These are phyloP conservation scores for Glyptemys insculpta DNA, from an alignment of 2,797 vertebrate species.

Conservation along the genomic window DNA sequence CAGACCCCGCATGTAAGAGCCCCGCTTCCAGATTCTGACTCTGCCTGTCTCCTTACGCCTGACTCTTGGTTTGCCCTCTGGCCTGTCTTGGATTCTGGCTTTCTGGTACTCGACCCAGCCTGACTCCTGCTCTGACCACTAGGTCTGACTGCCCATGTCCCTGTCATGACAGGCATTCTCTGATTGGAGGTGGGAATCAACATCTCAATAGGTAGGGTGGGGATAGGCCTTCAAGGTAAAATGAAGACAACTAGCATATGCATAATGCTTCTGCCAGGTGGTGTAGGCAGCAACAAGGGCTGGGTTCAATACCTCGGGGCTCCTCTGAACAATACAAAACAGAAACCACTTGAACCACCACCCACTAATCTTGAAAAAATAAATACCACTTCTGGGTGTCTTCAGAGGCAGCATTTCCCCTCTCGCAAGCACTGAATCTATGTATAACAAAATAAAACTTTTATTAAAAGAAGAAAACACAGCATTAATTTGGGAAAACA, in stretches of 20 bases:
- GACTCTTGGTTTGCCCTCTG: background rate
- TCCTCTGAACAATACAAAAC: background rate
- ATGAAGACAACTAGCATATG: background rate
- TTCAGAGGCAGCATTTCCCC: background rate
- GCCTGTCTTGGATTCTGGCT: background rate
- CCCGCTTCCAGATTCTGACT: background rate
- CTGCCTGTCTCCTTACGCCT: background rate
- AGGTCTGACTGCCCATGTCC: background rate
- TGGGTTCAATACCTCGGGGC: background rate
- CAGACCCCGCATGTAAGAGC: background rate
- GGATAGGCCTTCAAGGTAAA: background rate
- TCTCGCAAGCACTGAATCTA: background rate
- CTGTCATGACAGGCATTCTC: background rate
- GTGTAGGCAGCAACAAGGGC: background rate
- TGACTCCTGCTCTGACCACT: background rate
- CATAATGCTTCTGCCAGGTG: background rate
- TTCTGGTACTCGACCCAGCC: background rate
- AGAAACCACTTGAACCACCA: background rate
- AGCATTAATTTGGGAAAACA: background rate
- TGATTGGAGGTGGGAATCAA: background rate
- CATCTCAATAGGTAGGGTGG: background rate
- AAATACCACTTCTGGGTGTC: background rate
- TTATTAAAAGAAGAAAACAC: background rate
- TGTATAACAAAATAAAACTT: background rate
- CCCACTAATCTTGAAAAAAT: background rate